Evolutionary conservation across 2,888 invertebrate genomes (phyloP).

Genomic region (Phortica okadai): DNA sequence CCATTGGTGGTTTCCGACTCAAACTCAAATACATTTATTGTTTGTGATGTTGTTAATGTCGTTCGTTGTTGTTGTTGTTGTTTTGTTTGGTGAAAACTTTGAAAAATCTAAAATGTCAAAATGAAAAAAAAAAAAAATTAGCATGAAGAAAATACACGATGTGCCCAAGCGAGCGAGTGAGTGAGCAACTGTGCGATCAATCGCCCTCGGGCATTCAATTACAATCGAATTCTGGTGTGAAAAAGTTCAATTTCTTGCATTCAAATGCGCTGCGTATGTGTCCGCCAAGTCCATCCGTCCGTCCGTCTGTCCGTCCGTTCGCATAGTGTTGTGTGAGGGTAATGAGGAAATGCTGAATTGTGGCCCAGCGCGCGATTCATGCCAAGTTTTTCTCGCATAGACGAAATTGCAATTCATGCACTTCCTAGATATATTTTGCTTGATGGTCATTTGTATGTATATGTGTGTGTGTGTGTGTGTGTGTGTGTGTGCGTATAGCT

Average conservation of each 20-base stretch:
- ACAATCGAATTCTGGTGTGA: constrained; percentile 74
- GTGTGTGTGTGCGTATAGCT: constrained; percentile 49
- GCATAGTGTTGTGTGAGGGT: neutral
- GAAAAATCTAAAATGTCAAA: constrained; percentile 60
- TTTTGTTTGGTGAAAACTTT: constrained; percentile 55
- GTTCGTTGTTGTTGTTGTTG: constrained; percentile 50
- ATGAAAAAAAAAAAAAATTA: constrained; percentile 60
- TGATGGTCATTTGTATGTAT: constrained; percentile 35
- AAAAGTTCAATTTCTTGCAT: constrained; percentile 72
- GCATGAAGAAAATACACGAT: constrained; percentile 41
- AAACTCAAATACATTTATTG: neutral
- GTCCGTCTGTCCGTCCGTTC: neutral
- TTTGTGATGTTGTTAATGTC: constrained; percentile 37
- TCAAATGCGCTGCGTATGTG: constrained; percentile 21
- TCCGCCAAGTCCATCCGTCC: constrained; percentile 29
- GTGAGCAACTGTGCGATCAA: constrained; percentile 31
- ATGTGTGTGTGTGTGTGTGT: constrained; percentile 55
- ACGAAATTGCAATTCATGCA: constrained; percentile 66
- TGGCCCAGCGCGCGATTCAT: too few relatives aligned
- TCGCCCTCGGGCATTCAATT: constrained; percentile 71
- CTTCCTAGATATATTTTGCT: constrained; percentile 61
- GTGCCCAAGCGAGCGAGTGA: neutral
- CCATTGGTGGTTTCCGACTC: constrained; percentile 65
- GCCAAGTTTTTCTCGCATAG: neutral
- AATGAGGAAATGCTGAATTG: constrained; percentile 27